Percentiles rank a stretch among this genome's conserved stretches.
phyloP scores from a whole-genome alignment of 2,888 invertebrate genomes.

The Creontiades dilutus region DNA sequence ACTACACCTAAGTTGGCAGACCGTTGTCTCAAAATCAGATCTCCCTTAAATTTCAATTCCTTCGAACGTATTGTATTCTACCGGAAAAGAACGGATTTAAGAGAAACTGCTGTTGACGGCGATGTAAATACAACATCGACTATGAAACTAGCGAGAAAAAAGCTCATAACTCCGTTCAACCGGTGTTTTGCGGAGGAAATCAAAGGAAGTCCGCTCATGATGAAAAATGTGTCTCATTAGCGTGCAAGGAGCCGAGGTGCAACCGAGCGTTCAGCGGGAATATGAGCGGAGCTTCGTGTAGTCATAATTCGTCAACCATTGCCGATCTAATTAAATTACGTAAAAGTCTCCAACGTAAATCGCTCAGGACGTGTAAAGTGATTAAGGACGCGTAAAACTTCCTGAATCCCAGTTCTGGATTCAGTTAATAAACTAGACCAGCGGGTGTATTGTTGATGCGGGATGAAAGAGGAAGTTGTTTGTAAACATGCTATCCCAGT shows the following conservation, averaged over 20 bases:
- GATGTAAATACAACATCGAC: too few relatives aligned
- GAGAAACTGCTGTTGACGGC: too few relatives aligned
- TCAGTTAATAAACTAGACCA: neutral
- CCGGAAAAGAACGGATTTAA: too few relatives aligned
- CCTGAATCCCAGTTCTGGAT: slow-evolving; percentile 15
- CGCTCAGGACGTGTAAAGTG: neutral
- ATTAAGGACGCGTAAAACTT: slow-evolving; percentile 32
- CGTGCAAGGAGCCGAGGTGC: neutral
- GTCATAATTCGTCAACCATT: slow-evolving; percentile 34
- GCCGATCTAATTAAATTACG: slow-evolving; percentile 32
- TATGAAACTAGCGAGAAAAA: neutral
- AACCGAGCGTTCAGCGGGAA: neutral
- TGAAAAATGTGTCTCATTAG: slow-evolving; percentile 9
- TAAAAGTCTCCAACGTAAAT: neutral
- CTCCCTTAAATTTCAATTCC: too few relatives aligned
- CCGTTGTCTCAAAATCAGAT: too few relatives aligned
- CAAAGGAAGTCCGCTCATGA: slow-evolving; percentile 14
- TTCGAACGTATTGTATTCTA: too few relatives aligned
- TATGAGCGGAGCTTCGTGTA: slow-evolving; percentile 15
- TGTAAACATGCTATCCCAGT: neutral
- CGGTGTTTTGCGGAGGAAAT: neutral
- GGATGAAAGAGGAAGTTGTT: neutral
- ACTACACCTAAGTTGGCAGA: too few relatives aligned
- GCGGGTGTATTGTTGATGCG: slow-evolving; percentile 3
- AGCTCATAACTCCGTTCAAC: neutral